A percentile compares a stretch with the other conserved stretches of the same genome.
phyloP scores from a whole-genome alignment of 2,888 invertebrate genomes.

The Drosophila peninsularis region DNA sequence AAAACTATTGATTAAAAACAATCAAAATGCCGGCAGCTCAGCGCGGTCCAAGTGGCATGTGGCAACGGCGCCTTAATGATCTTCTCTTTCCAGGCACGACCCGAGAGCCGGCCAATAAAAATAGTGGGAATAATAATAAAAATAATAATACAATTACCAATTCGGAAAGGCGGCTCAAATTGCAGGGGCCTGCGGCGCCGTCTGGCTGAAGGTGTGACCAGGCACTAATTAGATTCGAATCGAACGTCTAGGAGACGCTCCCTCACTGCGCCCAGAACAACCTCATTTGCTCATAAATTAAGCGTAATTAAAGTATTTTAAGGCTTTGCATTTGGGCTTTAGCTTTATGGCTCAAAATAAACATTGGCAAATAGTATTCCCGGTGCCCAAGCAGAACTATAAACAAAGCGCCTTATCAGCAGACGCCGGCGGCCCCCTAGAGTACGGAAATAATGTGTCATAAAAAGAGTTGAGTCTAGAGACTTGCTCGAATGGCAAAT shows the following conservation, averaged over 20 bases:
- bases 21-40: slow-evolving; percentile 50
- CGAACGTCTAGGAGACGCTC: slow-evolving; percentile 25
- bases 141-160: slow-evolving; percentile 59
- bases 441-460: slow-evolving; percentile 62
- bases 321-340: slow-evolving; percentile 58
- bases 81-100: slow-evolving; percentile 31
- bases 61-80: slow-evolving; percentile 48
- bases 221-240: slow-evolving; percentile 61
- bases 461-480: slow-evolving; percentile 40
- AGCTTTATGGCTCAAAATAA: slow-evolving; percentile 63
- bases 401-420: slow-evolving; percentile 59
- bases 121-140: slow-evolving; percentile 59
- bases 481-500: not conserved
- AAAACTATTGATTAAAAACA: slow-evolving; percentile 57
- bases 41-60: slow-evolving; percentile 5
- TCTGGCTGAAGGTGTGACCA: slow-evolving; percentile 54
- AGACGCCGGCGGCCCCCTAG: slow-evolving; percentile 43
- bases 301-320: slow-evolving; percentile 74
- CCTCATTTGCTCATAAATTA: slow-evolving; percentile 66
- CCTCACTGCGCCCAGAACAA: not conserved
- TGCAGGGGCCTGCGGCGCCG: slow-evolving; percentile 30
- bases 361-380: slow-evolving; percentile 61
- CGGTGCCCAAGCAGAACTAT: slow-evolving; percentile 38
- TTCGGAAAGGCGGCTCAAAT: slow-evolving; percentile 27
- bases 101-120: slow-evolving; percentile 35